Conservation (phyloP, 2,888 invertebrate genomes). For the Geotrupes spiniger region DNA sequence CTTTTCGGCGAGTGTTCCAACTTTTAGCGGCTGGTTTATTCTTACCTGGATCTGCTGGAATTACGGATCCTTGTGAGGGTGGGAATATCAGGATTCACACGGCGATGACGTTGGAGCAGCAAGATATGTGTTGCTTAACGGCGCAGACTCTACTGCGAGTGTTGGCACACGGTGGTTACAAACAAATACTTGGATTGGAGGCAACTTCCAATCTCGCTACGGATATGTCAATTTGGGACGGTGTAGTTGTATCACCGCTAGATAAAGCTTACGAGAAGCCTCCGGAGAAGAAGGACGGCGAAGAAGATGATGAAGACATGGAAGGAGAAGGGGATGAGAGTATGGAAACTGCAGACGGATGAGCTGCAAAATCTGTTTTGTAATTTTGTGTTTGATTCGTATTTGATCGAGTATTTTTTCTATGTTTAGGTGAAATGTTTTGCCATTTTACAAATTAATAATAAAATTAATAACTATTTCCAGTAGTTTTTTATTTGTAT, state of each 20-base stretch:
- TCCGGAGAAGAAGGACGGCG: slow-evolving; percentile 71
- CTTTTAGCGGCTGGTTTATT: slow-evolving; percentile 91
- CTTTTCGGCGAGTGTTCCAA: slow-evolving; percentile 87
- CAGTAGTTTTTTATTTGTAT: too few species aligned
- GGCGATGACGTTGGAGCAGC: slow-evolving; percentile 84
- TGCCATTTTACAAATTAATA: too few species aligned
- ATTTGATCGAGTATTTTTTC: not conserved
- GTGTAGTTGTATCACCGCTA: slow-evolving; percentile 93
- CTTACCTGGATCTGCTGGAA: slow-evolving; percentile 89
- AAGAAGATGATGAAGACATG: slow-evolving; percentile 67
- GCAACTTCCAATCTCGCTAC: slow-evolving; percentile 57
- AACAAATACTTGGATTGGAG: slow-evolving; percentile 77
- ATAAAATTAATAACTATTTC: too few species aligned
- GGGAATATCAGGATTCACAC: slow-evolving; percentile 88
- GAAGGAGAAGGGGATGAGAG: slow-evolving; percentile 60
- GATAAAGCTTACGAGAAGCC: slow-evolving; percentile 88
- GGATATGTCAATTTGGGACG: slow-evolving; percentile 96
- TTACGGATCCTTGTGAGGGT: slow-evolving; percentile 92
- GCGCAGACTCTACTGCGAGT: slow-evolving; percentile 91
- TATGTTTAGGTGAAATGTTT: too few species aligned
- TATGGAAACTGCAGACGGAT: slow-evolving; percentile 52
- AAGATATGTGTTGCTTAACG: slow-evolving; percentile 90
- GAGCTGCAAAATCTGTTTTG: slow-evolving; percentile 13
- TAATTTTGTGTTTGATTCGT: not conserved
- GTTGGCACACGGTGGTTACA: slow-evolving; percentile 89